Percentiles rank a stretch among this genome's conserved stretches.
These are phyloP conservation scores for Acronicta leporina DNA, from an alignment of 2,888 invertebrate species.

Conservation along the genomic window DNA sequence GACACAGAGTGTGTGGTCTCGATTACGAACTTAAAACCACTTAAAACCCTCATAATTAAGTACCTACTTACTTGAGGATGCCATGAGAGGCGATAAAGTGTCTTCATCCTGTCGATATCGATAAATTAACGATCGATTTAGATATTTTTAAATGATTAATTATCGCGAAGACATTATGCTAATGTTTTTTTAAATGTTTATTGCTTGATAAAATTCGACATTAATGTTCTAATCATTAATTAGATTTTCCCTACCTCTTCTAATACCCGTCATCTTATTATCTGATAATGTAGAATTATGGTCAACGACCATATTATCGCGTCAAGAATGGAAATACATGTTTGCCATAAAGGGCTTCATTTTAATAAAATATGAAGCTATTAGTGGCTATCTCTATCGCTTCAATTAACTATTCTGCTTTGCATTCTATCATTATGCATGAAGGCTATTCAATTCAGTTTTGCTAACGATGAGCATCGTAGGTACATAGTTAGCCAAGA, in stretches of 20 bases:
- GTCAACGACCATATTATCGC: slow-evolving; percentile 23
- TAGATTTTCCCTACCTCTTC: slow-evolving; percentile 1
- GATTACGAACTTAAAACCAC: neutral
- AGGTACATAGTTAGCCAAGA: slow-evolving; percentile 18
- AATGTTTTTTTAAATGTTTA: no score
- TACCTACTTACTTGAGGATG: neutral
- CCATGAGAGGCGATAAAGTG: neutral
- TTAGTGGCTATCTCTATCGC: slow-evolving; percentile 47
- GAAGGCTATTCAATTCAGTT: slow-evolving; percentile 37
- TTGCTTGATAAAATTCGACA: slow-evolving; percentile 6
- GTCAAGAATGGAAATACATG: slow-evolving; percentile 25
- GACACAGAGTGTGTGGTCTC: neutral
- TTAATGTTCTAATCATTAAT: slow-evolving; percentile 8
- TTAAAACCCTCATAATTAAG: no score
- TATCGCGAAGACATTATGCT: neutral
- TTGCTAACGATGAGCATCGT: slow-evolving; percentile 39
- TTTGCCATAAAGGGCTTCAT: slow-evolving; percentile 23
- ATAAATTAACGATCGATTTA: neutral
- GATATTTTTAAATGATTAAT: neutral
- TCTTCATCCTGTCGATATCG: neutral
- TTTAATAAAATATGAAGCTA: slow-evolving; percentile 40
- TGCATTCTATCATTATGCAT: slow-evolving; percentile 43
- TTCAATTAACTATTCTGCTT: slow-evolving; percentile 45
- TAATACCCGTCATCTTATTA: slow-evolving; percentile 2
- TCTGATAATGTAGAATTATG: slow-evolving; percentile 29